Evolutionary conservation across 1,140 invertebrate species (phyloP).

Genomic region (Atta colombica): DNA sequence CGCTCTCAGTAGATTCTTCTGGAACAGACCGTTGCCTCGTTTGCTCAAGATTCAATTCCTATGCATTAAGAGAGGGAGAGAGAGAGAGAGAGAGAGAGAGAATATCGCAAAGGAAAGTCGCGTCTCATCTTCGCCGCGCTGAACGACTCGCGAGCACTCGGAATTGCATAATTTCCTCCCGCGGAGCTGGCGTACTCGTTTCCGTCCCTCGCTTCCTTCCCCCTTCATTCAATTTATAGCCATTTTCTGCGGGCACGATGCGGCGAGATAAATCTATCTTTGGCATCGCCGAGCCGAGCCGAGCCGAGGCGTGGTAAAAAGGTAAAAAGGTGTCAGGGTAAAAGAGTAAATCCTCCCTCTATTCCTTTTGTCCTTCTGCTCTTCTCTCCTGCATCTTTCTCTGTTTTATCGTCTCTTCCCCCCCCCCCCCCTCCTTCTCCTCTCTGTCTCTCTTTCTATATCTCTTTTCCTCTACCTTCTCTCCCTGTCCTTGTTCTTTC

Average conservation of each 20-base stretch:
- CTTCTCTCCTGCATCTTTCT: not conserved
- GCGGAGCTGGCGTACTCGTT: constrained; percentile 3
- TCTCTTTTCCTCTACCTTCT: not conserved
- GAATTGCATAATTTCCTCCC: constrained; percentile 56
- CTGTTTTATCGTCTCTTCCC: not conserved
- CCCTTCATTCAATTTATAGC: no score
- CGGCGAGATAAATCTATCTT: constrained; percentile 50
- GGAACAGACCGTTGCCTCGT: not conserved
- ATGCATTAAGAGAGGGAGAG: constrained; percentile 4
- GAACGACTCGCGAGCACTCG: constrained; percentile 38
- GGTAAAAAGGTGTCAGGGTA: constrained; percentile 20
- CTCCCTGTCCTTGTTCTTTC: no score
- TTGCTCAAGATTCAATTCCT: constrained; percentile 48
- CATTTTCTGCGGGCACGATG: no score
- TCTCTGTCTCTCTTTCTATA: no score
- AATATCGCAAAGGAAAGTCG: not conserved
- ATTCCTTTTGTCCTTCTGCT: not conserved
- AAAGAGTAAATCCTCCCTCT: constrained; percentile 27
- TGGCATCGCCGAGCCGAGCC: not conserved
- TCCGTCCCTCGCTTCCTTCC: constrained; percentile 38
- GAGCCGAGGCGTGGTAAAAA: not conserved
- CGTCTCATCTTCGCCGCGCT: constrained; percentile 58
- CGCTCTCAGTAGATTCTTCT: not conserved
- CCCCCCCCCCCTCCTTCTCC: no score
- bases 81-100: not conserved